phyloP scores from a whole-genome alignment of 2,888 invertebrate species.

The Stictocephala bisonia region DNA sequence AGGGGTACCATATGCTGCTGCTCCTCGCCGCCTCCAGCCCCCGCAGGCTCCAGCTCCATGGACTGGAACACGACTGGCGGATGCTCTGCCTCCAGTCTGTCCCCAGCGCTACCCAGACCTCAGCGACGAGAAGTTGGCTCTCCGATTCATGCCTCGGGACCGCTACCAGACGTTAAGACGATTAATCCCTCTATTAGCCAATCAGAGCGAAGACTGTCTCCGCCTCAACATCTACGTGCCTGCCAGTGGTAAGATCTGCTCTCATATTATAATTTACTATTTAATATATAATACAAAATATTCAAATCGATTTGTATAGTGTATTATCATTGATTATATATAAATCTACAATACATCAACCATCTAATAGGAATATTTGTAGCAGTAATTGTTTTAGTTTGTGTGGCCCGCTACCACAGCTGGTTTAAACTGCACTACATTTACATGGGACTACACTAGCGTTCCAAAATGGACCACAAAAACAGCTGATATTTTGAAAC shows the following conservation, averaged over 20 bases:
- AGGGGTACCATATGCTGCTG: slow-evolving; percentile 86
- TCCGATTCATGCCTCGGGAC: slow-evolving; percentile 78
- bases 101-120: slow-evolving; percentile 76
- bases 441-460: no score
- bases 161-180: slow-evolving; percentile 79
- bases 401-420: no score
- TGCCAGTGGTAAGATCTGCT: slow-evolving; percentile 77
- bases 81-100: slow-evolving; percentile 81
- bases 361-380: no score
- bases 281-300: neutral
- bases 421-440: no score
- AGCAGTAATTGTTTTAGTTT: no score
- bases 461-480: no score
- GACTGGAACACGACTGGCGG: slow-evolving; percentile 80
- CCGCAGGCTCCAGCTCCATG: slow-evolving; percentile 74
- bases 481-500: no score
- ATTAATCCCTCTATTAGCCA: slow-evolving; percentile 75
- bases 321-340: no score
- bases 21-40: slow-evolving; percentile 72
- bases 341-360: no score
- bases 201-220: slow-evolving; percentile 92
- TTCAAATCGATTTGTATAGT: no score
- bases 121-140: slow-evolving; percentile 73
- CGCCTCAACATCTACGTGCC: slow-evolving; percentile 91
- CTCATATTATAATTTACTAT: neutral